These are phyloP conservation scores for Calephelis virginiensis DNA, from an alignment of 1,140 invertebrate species.

Conservation along the genomic window DNA sequence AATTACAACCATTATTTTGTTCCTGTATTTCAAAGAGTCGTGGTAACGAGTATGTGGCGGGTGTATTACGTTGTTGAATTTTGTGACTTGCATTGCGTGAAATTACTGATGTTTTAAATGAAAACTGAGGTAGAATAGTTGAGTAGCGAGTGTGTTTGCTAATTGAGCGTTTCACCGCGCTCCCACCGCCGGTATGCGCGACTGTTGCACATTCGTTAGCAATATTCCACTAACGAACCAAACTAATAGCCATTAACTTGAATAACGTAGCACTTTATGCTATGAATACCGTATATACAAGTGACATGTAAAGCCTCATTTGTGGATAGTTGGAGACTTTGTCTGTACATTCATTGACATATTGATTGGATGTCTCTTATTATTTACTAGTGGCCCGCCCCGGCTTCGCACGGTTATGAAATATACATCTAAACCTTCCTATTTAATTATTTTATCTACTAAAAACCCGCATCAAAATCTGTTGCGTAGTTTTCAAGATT, in stretches of 20 bases:
- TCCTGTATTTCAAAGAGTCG: background rate
- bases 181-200: conserved; percentile 50
- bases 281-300: conserved; percentile 52
- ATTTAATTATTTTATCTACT: too few species aligned
- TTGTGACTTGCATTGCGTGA: conserved; percentile 42
- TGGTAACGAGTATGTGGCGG: conserved; percentile 6
- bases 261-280: conserved; percentile 69
- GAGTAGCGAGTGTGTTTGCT: conserved; percentile 39
- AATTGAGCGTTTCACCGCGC: conserved; percentile 51
- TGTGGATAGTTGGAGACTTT: conserved; percentile 35
- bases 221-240: conserved; percentile 76
- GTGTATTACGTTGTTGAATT: conserved; percentile 30
- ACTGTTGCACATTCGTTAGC: conserved; percentile 69
- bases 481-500: too few species aligned
- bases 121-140: conserved; percentile 47
- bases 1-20: too few species aligned
- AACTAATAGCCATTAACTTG: conserved; percentile 75
- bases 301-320: conserved; percentile 53
- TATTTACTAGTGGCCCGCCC: too few species aligned
- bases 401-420: too few species aligned
- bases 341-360: background rate
- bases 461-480: too few species aligned
- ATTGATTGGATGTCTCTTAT: background rate
- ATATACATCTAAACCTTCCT: too few species aligned
- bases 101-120: conserved; percentile 56